Conservation (phyloP, 2,797 vertebrate species). For the Chaunax sp. region DNA sequence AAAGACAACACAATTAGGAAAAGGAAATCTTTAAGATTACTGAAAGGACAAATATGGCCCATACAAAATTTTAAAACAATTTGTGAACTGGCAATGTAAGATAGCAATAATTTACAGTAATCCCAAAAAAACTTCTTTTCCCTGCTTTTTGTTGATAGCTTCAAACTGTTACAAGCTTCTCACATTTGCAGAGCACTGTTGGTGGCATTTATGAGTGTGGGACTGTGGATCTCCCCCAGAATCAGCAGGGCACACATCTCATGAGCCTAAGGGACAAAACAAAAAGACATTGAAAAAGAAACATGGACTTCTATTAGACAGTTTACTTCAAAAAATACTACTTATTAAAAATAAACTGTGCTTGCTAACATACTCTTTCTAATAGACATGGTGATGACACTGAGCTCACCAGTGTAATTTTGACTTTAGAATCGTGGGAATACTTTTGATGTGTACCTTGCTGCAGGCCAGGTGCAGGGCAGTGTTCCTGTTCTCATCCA, state of each 20-base stretch:
- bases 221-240: constrained; percentile 96
- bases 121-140: too few species aligned
- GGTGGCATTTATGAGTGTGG: constrained; percentile 96
- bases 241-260: constrained; percentile 99
- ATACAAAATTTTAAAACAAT: too few species aligned
- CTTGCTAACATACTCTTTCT: not conserved
- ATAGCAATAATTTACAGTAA: too few species aligned
- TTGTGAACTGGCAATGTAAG: too few species aligned
- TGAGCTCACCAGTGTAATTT: not conserved
- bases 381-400: not conserved
- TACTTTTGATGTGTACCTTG: constrained; percentile 83
- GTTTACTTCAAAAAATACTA: not conserved
- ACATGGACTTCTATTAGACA: not conserved
- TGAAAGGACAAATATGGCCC: too few species aligned
- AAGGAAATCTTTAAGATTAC: not conserved
- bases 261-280: constrained; percentile 86
- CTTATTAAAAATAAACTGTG: not conserved
- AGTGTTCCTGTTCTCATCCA: constrained; percentile 97
- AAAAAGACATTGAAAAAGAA: not conserved
- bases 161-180: constrained; percentile 68
- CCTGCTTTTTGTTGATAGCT: too few species aligned
- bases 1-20: not conserved
- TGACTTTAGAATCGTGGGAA: not conserved
- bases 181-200: constrained; percentile 98
- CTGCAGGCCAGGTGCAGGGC: constrained; percentile 98